A percentile compares a stretch with the other conserved stretches of the same genome.
Conservation (phyloP, 53 echinoderm and acorn worm genomes). For the Pentamera pediparva region DNA sequence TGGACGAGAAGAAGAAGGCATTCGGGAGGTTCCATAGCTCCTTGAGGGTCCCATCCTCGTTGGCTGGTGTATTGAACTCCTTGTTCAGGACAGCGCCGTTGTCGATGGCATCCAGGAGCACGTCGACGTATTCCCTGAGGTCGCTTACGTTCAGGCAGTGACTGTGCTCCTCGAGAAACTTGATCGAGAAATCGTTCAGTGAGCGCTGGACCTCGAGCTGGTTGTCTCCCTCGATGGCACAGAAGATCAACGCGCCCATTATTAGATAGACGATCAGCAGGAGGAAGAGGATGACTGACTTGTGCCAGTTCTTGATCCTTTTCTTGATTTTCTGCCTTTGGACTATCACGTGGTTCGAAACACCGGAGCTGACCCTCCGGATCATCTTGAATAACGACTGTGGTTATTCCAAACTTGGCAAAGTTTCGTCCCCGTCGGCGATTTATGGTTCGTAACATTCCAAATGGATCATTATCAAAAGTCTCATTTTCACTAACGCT, state of each 20-base stretch:
- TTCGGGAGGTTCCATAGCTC: slow-evolving; percentile 23
- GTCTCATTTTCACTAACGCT: too few species aligned
- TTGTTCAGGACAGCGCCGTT: slow-evolving; percentile 6
- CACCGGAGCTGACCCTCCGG: not conserved
- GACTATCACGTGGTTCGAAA: not conserved
- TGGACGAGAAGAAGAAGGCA: slow-evolving; percentile 30
- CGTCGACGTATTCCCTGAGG: not conserved
- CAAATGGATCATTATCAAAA: too few species aligned
- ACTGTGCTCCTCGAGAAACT: not conserved
- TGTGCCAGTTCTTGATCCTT: slow-evolving; percentile 26
- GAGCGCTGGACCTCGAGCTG: not conserved
- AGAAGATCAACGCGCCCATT: slow-evolving; percentile 14
- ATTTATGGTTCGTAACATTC: too few species aligned
- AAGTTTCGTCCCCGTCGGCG: too few species aligned
- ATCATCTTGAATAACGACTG: not conserved
- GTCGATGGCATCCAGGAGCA: not conserved
- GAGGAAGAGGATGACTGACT: slow-evolving; percentile 8
- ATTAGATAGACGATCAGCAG: slow-evolving; percentile 12
- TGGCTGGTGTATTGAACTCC: not conserved
- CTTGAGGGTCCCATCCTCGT: not conserved
- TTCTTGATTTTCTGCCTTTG: not conserved
- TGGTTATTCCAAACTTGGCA: not conserved
- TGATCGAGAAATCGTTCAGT: not conserved
- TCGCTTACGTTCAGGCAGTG: not conserved
- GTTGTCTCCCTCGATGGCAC: not conserved